Evolutionary conservation across 2,888 invertebrate species (phyloP).

Genomic region (Lypha dubia): DNA sequence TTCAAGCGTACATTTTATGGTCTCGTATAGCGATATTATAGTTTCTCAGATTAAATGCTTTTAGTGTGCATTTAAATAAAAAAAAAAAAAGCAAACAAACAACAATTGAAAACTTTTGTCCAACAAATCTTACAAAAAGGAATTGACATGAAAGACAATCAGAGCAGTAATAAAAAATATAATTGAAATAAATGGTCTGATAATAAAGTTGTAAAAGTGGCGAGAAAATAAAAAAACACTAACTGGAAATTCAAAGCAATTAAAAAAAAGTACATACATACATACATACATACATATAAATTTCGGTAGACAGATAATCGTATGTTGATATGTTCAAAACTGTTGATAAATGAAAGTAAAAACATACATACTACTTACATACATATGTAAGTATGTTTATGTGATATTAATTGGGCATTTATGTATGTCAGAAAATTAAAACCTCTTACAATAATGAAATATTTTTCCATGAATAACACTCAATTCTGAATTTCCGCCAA

Average conservation of each 20-base stretch:
- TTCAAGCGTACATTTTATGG: constrained; percentile 50
- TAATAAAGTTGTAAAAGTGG: constrained; percentile 24
- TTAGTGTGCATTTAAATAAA: constrained; percentile 40
- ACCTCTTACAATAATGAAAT: too few relatives aligned
- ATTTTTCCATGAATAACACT: too few relatives aligned
- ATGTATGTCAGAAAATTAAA: too few relatives aligned
- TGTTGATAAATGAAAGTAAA: not conserved
- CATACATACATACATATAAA: too few relatives aligned
- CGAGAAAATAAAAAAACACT: constrained; percentile 14
- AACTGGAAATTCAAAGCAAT: constrained; percentile 1
- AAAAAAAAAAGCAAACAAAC: too few relatives aligned
- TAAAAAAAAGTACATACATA: too few relatives aligned
- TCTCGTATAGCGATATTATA: constrained; percentile 8
- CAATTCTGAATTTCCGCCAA: too few relatives aligned
- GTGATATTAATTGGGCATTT: too few relatives aligned
- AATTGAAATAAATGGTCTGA: constrained; percentile 61
- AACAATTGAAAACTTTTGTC: constrained; percentile 33
- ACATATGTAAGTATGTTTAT: too few relatives aligned
- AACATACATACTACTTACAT: too few relatives aligned
- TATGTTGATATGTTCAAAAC: not conserved
- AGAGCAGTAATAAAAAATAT: constrained; percentile 48
- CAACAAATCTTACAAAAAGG: constrained; percentile 16
- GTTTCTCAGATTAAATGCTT: constrained; percentile 44
- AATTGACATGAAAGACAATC: constrained; percentile 34
- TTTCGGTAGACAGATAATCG: not conserved